A percentile compares a stretch with the other conserved stretches of the same genome.
Conservation (phyloP, 2,888 invertebrate genomes). For the Hedychridium roseum region DNA sequence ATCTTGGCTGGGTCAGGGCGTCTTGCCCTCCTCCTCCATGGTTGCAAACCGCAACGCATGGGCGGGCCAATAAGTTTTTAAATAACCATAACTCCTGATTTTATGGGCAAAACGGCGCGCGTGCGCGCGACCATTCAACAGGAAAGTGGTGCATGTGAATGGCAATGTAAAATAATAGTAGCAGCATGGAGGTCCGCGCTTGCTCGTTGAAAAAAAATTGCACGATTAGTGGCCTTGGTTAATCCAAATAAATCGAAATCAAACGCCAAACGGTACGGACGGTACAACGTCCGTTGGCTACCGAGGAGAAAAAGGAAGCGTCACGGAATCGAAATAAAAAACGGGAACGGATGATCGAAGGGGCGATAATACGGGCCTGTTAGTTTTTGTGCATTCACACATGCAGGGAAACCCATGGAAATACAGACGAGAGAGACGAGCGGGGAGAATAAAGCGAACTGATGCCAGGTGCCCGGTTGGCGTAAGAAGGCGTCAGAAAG, state of each 20-base stretch:
- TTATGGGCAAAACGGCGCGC: conserved; percentile 54
- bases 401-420: conserved; percentile 11
- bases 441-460: conserved; percentile 55
- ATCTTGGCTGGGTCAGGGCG: conserved; percentile 59
- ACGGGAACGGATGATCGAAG: no score
- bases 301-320: conserved; percentile 10
- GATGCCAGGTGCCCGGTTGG: conserved; percentile 60
- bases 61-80: conserved; percentile 63
- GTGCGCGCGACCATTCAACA: no score
- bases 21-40: conserved; percentile 41
- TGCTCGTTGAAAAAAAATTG: no score
- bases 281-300: no score
- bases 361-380: no score
- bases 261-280: no score
- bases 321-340: no score
- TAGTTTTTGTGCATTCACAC: conserved; percentile 2
- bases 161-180: no score
- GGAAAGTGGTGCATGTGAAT: no score
- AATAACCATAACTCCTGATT: conserved; percentile 61
- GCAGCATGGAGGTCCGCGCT: no score
- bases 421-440: conserved; percentile 4
- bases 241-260: conserved; percentile 62
- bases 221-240: no score
- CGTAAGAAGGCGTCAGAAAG: conserved; percentile 59
- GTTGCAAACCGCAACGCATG: conserved; percentile 51